Conservation (phyloP, 2,888 invertebrate species). For the Ormia ochracea region DNA sequence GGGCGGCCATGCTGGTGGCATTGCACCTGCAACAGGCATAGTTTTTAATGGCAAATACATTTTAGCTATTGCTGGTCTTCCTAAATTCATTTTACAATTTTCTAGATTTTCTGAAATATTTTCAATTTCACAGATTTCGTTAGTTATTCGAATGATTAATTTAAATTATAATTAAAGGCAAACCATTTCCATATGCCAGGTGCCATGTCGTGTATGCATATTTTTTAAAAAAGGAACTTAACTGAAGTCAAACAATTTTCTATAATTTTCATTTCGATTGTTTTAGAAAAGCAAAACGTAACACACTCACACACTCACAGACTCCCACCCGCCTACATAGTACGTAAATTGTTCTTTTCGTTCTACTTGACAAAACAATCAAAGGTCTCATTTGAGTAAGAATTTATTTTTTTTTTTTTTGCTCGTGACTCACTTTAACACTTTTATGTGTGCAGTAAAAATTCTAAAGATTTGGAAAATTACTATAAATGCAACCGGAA, state of each 20-base stretch:
- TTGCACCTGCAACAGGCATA: too few relatives aligned
- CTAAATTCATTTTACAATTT: too few relatives aligned
- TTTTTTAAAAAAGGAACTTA: slow-evolving; percentile 5
- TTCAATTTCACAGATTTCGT: too few relatives aligned
- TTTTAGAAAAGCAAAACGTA: slow-evolving; percentile 51
- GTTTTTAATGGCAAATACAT: too few relatives aligned
- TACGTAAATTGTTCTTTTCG: slow-evolving; percentile 51
- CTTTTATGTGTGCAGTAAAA: slow-evolving; percentile 38
- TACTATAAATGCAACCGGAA: slow-evolving; percentile 63
- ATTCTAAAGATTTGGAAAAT: slow-evolving; percentile 60
- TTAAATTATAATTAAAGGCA: background rate
- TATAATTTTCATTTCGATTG: slow-evolving; percentile 63
- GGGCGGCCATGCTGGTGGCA: too few relatives aligned
- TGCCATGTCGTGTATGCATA: background rate
- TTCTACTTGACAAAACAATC: slow-evolving; percentile 60
- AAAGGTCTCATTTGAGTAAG: slow-evolving; percentile 56
- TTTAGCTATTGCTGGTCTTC: too few relatives aligned
- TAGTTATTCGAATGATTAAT: background rate
- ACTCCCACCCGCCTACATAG: too few relatives aligned
- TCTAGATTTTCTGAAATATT: background rate
- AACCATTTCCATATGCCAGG: background rate
- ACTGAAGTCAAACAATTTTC: slow-evolving; percentile 55
- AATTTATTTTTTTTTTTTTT: background rate
- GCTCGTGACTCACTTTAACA: slow-evolving; percentile 38
- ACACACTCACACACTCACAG: too few relatives aligned